Evolutionary conservation across 2,888 invertebrate genomes (phyloP).

Genomic region (Bruchidius siliquastri): DNA sequence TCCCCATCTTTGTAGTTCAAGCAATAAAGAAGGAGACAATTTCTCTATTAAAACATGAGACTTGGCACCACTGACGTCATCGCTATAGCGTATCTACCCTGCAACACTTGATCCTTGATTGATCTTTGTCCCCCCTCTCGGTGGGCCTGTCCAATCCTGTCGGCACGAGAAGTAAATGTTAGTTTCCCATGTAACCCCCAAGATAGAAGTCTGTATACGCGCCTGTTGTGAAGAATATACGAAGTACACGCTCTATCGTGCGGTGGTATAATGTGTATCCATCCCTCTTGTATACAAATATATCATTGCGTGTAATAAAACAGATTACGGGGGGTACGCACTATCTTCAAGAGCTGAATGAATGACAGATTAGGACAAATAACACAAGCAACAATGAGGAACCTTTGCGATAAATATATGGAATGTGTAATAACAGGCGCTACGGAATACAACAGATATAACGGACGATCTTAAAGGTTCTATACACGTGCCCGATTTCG

Average conservation of each 20-base stretch:
- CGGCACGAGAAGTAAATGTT: no score
- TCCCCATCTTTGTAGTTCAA: no score
- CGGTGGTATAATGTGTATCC: neutral
- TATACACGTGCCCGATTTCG: no score
- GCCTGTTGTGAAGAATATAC: neutral
- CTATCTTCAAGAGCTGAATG: neutral
- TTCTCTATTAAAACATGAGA: no score
- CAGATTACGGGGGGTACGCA: neutral
- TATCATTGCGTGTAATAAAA: neutral
- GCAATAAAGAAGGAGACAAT: no score
- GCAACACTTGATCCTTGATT: no score
- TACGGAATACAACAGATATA: neutral
- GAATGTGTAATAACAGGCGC: neutral
- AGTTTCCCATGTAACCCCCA: no score
- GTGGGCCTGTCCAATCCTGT: no score
- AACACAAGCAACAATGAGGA: neutral
- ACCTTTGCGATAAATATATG: neutral
- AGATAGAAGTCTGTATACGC: neutral
- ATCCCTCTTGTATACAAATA: neutral
- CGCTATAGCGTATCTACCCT: no score
- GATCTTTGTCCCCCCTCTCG: no score
- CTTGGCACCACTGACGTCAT: no score
- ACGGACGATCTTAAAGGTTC: no score
- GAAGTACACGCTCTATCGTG: neutral
- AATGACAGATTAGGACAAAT: neutral